Conservation (phyloP, 2,888 invertebrate genomes). For the Dasypogon diadema region DNA sequence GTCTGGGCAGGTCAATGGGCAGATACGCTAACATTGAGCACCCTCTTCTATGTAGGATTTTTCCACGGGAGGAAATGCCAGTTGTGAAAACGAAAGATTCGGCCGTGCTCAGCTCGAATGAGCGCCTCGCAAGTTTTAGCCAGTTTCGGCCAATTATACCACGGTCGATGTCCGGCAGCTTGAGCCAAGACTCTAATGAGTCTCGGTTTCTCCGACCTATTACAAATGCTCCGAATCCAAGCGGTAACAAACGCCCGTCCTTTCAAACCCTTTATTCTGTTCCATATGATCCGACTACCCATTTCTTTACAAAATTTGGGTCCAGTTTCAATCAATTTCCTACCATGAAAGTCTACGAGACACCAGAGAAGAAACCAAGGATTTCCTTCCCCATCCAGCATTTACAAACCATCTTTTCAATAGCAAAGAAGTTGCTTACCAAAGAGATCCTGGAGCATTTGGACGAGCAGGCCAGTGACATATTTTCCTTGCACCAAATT, state of each 20-base stretch:
- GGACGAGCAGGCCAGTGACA: constrained; percentile 86
- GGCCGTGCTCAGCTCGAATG: constrained; percentile 67
- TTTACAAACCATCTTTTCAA: constrained; percentile 81
- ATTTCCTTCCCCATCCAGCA: constrained; percentile 78
- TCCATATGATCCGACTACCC: constrained; percentile 83
- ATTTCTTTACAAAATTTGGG: constrained; percentile 92
- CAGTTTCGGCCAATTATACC: constrained; percentile 91
- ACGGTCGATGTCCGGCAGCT: constrained; percentile 86
- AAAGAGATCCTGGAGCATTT: constrained; percentile 85
- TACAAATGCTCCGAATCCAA: not conserved
- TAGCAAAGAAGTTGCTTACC: constrained; percentile 86
- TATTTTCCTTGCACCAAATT: constrained; percentile 79
- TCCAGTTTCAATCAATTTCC: constrained; percentile 93
- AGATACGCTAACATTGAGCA: constrained; percentile 83
- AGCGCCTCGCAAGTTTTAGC: constrained; percentile 77
- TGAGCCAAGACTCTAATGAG: constrained; percentile 75
- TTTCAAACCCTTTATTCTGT: constrained; percentile 74
- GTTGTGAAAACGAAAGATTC: constrained; percentile 61
- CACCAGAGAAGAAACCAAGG: constrained; percentile 75
- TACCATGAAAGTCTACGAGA: constrained; percentile 82
- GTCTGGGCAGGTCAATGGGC: constrained; percentile 91
- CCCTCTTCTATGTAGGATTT: constrained; percentile 85
- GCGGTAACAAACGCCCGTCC: constrained; percentile 60
- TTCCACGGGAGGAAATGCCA: constrained; percentile 81
- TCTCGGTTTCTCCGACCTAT: constrained; percentile 59